phyloP scores from a whole-genome alignment of 2,797 vertebrate genomes.

The Hyperoplus immaculatus region DNA sequence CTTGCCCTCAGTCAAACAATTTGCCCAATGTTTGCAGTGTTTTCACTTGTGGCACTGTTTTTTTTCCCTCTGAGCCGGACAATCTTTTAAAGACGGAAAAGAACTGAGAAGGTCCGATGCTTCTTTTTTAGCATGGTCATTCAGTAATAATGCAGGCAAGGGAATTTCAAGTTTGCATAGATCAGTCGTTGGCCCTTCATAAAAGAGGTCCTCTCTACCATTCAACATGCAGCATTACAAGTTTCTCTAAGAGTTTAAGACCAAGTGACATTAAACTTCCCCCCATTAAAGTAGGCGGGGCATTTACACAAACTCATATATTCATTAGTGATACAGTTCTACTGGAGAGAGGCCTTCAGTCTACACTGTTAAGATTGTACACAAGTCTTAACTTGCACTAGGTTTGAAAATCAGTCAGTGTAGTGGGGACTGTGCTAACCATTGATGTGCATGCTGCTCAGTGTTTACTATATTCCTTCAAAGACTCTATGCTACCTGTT shows the following conservation, averaged over 20 bases:
- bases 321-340: background rate
- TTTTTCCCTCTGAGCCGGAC: background rate
- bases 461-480: background rate
- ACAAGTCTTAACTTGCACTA: background rate
- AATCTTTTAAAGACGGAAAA: background rate
- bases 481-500: background rate
- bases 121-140: background rate
- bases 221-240: slow-evolving; percentile 9
- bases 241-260: slow-evolving; percentile 6
- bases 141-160: slow-evolving; percentile 3
- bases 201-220: background rate
- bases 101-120: background rate
- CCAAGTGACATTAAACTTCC: background rate
- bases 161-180: slow-evolving; percentile 27
- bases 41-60: background rate
- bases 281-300: background rate
- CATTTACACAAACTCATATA: background rate
- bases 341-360: background rate
- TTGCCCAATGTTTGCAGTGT: slow-evolving; percentile 1
- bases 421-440: background rate
- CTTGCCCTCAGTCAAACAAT: background rate
- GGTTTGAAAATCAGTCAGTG: background rate
- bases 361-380: background rate
- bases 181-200: slow-evolving; percentile 16
- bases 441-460: background rate